A percentile compares a stretch with the other conserved stretches of the same genome.
phyloP scores from a whole-genome alignment of 2,113 vertebrate genomes.

The Eulemur rufifrons region DNA sequence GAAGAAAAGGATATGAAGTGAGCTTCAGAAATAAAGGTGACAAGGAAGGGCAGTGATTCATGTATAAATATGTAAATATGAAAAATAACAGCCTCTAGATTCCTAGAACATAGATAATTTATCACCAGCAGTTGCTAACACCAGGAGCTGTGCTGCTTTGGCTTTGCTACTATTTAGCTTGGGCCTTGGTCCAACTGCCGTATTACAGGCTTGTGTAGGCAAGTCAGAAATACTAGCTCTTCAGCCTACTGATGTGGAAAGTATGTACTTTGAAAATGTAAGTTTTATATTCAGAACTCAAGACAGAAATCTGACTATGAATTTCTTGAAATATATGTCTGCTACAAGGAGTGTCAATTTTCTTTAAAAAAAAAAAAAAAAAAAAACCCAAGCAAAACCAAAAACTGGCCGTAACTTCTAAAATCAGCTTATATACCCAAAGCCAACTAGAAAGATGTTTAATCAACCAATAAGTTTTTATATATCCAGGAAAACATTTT shows the following conservation, averaged over 20 bases:
- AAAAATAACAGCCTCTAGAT: neutral
- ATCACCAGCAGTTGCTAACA: neutral
- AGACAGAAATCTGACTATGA: neutral
- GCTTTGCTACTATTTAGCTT: neutral
- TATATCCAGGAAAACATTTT: neutral
- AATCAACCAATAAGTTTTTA: neutral
- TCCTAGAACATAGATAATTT: neutral
- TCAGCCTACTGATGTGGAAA: neutral
- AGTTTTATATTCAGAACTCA: slow-evolving; percentile 21
- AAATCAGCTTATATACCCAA: neutral
- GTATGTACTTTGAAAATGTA: neutral
- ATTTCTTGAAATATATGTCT: slow-evolving; percentile 14
- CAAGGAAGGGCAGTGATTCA: neutral
- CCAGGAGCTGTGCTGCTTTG: neutral
- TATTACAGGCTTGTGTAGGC: neutral
- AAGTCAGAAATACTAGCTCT: neutral
- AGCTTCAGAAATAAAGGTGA: slow-evolving; percentile 19
- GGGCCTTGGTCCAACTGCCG: neutral
- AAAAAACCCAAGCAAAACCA: neutral
- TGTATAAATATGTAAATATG: neutral
- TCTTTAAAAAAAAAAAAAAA: neutral
- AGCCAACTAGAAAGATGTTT: neutral
- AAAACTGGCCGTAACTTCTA: neutral
- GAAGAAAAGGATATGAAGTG: neutral
- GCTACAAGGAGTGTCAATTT: neutral